Conservation (phyloP, 2,797 vertebrate genomes). For the Silurus lanzhouensis region DNA sequence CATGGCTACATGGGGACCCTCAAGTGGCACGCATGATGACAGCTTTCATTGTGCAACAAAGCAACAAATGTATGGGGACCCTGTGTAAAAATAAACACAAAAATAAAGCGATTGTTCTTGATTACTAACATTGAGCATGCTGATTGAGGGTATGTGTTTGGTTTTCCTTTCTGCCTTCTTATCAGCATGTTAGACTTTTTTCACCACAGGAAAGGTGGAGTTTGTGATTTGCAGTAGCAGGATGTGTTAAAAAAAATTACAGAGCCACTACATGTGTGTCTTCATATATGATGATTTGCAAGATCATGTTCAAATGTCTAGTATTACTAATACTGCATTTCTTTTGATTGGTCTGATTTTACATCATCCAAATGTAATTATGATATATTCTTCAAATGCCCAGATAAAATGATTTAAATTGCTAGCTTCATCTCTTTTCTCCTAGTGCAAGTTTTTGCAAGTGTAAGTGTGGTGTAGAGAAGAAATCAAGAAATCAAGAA, state of each 20-base stretch:
- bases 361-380: background rate
- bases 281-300: background rate
- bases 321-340: background rate
- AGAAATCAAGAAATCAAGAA: background rate
- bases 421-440: background rate
- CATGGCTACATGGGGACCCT: background rate
- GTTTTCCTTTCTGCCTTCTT: conserved; percentile 70
- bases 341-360: background rate
- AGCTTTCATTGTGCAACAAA: background rate
- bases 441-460: background rate
- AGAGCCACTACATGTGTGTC: background rate
- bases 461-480: no score
- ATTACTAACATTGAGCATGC: conserved; percentile 67
- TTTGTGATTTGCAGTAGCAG: conserved; percentile 43
- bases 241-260: conserved; percentile 16
- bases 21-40: background rate
- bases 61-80: conserved; percentile 48
- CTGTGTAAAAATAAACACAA: conserved; percentile 64
- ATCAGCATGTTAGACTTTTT: conserved; percentile 72
- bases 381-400: background rate
- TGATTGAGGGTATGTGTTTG: conserved; percentile 67
- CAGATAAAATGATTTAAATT: background rate
- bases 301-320: background rate
- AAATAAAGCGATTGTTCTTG: conserved; percentile 73
- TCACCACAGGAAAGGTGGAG: conserved; percentile 71